Conservation (phyloP, 2,113 vertebrate species). For the Channa argus region DNA sequence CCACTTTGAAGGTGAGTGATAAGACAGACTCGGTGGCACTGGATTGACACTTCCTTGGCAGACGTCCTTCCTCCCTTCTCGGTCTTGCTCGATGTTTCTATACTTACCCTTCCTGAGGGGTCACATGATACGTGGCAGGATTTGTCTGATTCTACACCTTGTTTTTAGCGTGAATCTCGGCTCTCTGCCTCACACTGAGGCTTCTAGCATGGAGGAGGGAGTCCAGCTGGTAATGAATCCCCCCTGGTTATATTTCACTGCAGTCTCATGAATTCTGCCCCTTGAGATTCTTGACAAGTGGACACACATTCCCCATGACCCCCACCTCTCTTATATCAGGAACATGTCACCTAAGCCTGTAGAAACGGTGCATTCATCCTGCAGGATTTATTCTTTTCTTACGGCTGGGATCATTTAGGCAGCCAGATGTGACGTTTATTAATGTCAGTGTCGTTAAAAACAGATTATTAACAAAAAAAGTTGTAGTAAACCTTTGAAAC, state of each 20-base stretch:
- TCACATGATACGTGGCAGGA: conserved; percentile 19
- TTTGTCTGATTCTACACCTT: not conserved
- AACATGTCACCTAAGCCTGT: conserved; percentile 30
- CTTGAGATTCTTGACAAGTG: conserved; percentile 28
- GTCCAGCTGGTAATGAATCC: conserved; percentile 17
- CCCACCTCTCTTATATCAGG: not conserved
- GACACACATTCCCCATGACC: not conserved
- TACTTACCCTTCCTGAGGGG: conserved; percentile 21
- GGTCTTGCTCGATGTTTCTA: conserved; percentile 40
- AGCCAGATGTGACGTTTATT: conserved; percentile 5
- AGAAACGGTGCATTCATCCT: conserved; percentile 39
- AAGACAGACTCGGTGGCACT: not conserved
- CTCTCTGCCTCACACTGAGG: conserved; percentile 5
- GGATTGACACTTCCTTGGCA: conserved; percentile 16
- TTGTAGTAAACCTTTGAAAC: not conserved
- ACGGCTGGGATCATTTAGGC: conserved; percentile 11
- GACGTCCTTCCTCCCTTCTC: not conserved
- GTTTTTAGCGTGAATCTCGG: not conserved
- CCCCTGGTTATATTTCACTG: conserved; percentile 24
- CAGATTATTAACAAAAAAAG: too few species aligned
- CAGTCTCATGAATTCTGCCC: conserved; percentile 36
- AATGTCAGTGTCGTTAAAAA: not conserved
- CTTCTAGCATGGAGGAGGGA: not conserved
- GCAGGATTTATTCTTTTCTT: conserved; percentile 31
- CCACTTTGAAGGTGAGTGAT: conserved; percentile 9